These are phyloP conservation scores for Hephaestus fuliginosus DNA, from an alignment of 2,797 vertebrate species.

Conservation along the genomic window DNA sequence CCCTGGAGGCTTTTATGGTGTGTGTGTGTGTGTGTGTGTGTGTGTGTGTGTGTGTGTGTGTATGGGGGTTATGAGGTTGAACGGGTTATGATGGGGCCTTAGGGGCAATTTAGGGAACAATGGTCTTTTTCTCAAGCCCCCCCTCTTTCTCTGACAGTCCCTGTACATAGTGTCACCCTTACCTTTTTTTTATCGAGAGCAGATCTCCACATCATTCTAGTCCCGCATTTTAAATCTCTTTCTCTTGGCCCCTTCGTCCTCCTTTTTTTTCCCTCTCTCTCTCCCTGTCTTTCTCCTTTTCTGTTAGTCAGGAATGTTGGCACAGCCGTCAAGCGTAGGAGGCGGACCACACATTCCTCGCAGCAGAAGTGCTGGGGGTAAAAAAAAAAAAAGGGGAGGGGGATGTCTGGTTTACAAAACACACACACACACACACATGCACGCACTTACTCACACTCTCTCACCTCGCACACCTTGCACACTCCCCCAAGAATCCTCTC, in stretches of 20 bases:
- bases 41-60: conserved; percentile 30
- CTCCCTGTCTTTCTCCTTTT: conserved; percentile 56
- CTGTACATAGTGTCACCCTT: conserved; percentile 60
- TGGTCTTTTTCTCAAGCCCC: conserved; percentile 61
- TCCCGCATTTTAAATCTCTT: conserved; percentile 49
- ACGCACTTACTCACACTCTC: conserved; percentile 33
- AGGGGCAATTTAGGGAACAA: conserved; percentile 77
- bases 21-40: conserved; percentile 37
- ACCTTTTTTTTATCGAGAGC: conserved; percentile 44
- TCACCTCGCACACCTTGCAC: conserved; percentile 34
- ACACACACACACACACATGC: conserved; percentile 40
- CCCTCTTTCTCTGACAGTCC: conserved; percentile 48
- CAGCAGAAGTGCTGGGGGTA: conserved; percentile 84
- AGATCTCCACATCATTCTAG: conserved; percentile 54
- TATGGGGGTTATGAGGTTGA: conserved; percentile 42
- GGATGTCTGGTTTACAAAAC: conserved; percentile 78
- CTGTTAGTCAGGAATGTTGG: conserved; percentile 87
- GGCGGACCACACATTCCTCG: conserved; percentile 89
- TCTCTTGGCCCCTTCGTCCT: conserved; percentile 50
- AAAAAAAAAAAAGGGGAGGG: conserved; percentile 24
- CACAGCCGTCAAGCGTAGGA: conserved; percentile 83
- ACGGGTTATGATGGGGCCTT: conserved; percentile 74
- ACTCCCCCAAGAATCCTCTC: conserved; percentile 67
- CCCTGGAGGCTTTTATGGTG: conserved; percentile 66
- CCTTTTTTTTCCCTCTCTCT: conserved; percentile 22